Evolutionary conservation across 1,140 invertebrate genomes (phyloP).

Genomic region (Chelonus insularis): DNA sequence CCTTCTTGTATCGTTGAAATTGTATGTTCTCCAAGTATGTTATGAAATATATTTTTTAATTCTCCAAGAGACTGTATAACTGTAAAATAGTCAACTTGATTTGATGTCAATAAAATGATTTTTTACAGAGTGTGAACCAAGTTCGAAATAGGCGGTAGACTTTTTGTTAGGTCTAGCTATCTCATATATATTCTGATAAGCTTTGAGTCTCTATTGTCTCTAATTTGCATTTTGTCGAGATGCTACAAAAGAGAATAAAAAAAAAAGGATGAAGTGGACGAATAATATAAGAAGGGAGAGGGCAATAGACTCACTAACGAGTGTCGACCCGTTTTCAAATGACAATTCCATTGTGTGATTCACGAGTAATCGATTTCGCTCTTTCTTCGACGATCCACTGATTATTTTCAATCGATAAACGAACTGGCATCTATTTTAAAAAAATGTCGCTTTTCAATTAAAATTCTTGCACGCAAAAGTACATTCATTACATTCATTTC

Average conservation of each 20-base stretch:
- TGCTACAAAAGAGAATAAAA: background rate
- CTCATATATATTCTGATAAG: no score
- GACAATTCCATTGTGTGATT: slow-evolving; percentile 22
- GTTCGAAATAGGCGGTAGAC: no score
- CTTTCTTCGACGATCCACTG: slow-evolving; percentile 13
- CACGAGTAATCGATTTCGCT: slow-evolving; percentile 14
- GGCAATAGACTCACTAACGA: slow-evolving; percentile 15
- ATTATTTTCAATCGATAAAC: slow-evolving; percentile 4
- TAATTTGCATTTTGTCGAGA: background rate
- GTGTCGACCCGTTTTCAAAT: slow-evolving; percentile 20
- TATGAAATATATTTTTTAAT: no score
- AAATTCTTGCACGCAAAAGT: no score
- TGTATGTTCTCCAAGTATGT: background rate
- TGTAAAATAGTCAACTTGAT: no score
- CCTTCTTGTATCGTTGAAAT: background rate
- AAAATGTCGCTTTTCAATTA: background rate
- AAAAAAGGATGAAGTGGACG: background rate
- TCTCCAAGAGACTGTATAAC: no score
- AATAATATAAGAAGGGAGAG: background rate
- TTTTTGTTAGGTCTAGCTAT: no score
- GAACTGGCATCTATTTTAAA: background rate
- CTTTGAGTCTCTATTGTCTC: no score
- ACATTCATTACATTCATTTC: no score
- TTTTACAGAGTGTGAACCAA: no score
- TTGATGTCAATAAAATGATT: no score